Percentiles rank a stretch among this genome's conserved stretches.
These are phyloP conservation scores for Margaritifera margaritifera DNA, from an alignment of 2,888 invertebrate species.

Conservation along the genomic window DNA sequence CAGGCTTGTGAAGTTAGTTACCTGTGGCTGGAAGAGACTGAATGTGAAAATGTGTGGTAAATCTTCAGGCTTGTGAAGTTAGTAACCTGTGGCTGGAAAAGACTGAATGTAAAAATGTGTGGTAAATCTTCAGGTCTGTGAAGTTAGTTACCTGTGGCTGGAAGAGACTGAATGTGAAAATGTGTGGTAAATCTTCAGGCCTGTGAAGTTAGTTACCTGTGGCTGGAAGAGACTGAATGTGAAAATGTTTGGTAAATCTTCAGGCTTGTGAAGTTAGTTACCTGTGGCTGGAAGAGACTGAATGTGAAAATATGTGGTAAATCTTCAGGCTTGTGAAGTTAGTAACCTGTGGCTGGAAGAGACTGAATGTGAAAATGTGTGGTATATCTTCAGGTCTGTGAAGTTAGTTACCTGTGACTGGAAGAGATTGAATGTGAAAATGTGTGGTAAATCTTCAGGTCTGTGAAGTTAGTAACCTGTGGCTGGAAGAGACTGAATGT, in stretches of 20 bases:
- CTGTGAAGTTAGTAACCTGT: conserved; percentile 49
- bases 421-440: conserved; percentile 81
- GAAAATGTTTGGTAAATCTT: too few species aligned
- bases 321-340: neutral
- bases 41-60: conserved; percentile 71
- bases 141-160: conserved; percentile 56
- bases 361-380: conserved; percentile 78
- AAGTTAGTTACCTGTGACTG: conserved; percentile 56
- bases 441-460: too few species aligned
- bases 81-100: conserved; percentile 74
- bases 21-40: conserved; percentile 78
- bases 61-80: neutral
- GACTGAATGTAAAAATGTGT: conserved; percentile 78
- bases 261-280: conserved; percentile 18
- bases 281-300: conserved; percentile 78
- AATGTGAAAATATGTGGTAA: conserved; percentile 71
- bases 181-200: too few species aligned
- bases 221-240: conserved; percentile 81
- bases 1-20: conserved; percentile 18
- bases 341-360: conserved; percentile 74
- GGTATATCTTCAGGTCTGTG: too few species aligned
- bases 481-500: conserved; percentile 81
- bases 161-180: conserved; percentile 81
- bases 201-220: conserved; percentile 49
- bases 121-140: too few species aligned